These are phyloP conservation scores for Meloidogyne hapla DNA, from an alignment of 1,140 invertebrate species.

Conservation along the genomic window DNA sequence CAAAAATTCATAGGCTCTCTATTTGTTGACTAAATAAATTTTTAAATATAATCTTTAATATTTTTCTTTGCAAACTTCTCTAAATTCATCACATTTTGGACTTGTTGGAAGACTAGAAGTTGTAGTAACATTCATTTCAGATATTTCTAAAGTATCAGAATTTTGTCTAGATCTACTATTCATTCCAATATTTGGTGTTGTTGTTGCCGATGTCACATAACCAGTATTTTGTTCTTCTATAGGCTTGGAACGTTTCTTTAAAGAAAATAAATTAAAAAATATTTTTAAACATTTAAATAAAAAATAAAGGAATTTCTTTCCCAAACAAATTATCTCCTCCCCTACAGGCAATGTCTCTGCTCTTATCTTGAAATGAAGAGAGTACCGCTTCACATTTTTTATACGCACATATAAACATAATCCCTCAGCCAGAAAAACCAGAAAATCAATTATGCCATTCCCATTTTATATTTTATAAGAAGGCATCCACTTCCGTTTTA, in stretches of 20 bases:
- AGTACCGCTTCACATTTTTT: too few species aligned
- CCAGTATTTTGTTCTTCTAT: not conserved
- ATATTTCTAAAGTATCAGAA: constrained; percentile 6
- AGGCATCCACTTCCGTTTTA: not conserved
- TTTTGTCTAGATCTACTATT: not conserved
- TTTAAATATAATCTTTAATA: too few species aligned
- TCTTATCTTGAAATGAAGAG: too few species aligned
- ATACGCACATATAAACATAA: not conserved
- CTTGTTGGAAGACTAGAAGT: constrained; percentile 14
- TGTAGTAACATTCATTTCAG: constrained; percentile 2
- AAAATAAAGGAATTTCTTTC: too few species aligned
- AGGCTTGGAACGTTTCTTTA: not conserved
- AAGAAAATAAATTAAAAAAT: not conserved
- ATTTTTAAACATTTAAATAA: too few species aligned
- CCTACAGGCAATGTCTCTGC: too few species aligned
- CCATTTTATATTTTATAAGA: not conserved
- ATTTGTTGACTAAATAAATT: not conserved
- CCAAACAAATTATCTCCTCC: too few species aligned
- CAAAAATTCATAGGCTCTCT: constrained; percentile 73
- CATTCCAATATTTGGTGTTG: not conserved
- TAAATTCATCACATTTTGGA: constrained; percentile 5
- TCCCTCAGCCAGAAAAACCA: not conserved
- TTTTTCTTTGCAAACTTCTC: not conserved
- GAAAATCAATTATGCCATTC: not conserved
- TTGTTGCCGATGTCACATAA: not conserved